Percentiles rank a stretch among this genome's conserved stretches.
Evolutionary conservation across 2,888 invertebrate genomes (phyloP).

Genomic region (Dynastes grantii): DNA sequence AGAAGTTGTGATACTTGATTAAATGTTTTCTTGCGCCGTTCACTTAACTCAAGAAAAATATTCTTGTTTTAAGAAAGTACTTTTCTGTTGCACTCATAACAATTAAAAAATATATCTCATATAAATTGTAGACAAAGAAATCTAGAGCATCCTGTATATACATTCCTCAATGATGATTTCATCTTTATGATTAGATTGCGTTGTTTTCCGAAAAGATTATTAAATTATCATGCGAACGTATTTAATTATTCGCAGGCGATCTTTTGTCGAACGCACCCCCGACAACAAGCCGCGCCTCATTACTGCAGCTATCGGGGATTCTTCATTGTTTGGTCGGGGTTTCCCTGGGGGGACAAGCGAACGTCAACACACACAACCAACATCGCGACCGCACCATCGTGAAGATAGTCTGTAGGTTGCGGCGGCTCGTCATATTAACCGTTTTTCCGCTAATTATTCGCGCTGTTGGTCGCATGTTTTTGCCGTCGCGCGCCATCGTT

Average conservation of each 20-base stretch:
- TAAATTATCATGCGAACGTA: constrained; percentile 35
- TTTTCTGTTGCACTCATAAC: no score
- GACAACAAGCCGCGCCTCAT: constrained; percentile 20
- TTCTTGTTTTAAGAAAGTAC: no score
- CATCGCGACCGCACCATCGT: constrained; percentile 18
- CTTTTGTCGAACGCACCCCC: constrained; percentile 25
- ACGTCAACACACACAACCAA: constrained; percentile 6
- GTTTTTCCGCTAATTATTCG: constrained; percentile 41
- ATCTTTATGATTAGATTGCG: constrained; percentile 23
- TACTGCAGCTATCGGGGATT: constrained; percentile 21
- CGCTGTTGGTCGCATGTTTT: constrained; percentile 42
- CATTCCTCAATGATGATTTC: constrained; percentile 1
- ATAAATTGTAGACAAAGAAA: neutral
- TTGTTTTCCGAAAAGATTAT: constrained; percentile 34
- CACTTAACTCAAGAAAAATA: no score
- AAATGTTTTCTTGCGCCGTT: no score
- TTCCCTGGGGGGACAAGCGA: constrained; percentile 11
- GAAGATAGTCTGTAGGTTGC: constrained; percentile 7
- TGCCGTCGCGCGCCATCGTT: constrained; percentile 4
- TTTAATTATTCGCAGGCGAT: constrained; percentile 27
- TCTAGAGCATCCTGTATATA: neutral
- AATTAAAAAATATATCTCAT: no score
- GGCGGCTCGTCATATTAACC: constrained; percentile 8
- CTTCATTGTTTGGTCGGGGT: constrained; percentile 31
- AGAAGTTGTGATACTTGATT: no score